Base-by-base conservation (phyloP, 1,140 invertebrate species). In the Drosophila miranda region DNA sequence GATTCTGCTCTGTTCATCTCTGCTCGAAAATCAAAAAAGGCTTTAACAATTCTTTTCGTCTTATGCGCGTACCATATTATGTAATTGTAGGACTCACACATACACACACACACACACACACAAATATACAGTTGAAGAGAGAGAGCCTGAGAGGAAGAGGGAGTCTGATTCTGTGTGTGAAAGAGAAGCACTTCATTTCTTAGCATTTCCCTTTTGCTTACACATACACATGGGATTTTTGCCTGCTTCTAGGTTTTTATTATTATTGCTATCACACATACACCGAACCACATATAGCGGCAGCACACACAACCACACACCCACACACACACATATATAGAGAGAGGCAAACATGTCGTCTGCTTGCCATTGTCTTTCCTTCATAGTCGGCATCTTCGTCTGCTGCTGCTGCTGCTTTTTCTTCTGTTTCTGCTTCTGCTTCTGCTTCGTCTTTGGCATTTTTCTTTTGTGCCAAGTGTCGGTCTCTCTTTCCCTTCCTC, bases 1-100 rank as follows among this genome's bases (percentile, higher is more conserved):
- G 34, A 38, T 28, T 14, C 23, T 49, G 45, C 11, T 11, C 49
- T 56, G 63, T 43, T 14, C 7, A 8, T 30, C 28, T 56, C 54
- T 67, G 64, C 66, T 68, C 66, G 55, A 59, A 38, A 71, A 64
- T 61, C 58, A 30, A 75, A 69, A 76, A 75, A 75, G 67, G 56
- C 76, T 83, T 83, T 73, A 84, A 76, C 59, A 79, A 80, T 84
- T 61, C 76, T 66, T 64, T 63, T 64, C 67, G 57, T 75, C 71
- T 78, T 75, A 84, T 83, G 80, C 80, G 80, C 79, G 66, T 74
- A 83, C 80, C 80, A 79, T 84, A 84, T 84, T 84, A 84, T 84
- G 80, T 84, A 84, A 84, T 84, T 84, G 80, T 77, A 49, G 72
- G 80, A 57, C 80, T 74, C 52, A 75, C 14, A 75, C 59, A 72